phyloP scores from a whole-genome alignment of 2,888 invertebrate species.

The Auanema freiburgensis region DNA sequence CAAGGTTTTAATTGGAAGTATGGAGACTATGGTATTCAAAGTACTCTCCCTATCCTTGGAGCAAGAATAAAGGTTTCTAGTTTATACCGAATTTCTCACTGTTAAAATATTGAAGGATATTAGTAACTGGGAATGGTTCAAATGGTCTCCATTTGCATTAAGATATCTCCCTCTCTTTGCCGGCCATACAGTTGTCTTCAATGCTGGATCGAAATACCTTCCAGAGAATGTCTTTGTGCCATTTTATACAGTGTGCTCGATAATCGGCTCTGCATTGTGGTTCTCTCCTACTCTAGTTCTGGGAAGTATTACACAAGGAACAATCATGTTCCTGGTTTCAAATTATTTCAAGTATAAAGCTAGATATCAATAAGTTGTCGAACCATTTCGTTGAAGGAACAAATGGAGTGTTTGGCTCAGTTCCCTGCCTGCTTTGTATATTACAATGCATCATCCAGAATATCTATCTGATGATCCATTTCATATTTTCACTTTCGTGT shows the following conservation, averaged over 20 bases:
- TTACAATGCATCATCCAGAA: slow-evolving; percentile 55
- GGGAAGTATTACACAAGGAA: slow-evolving; percentile 51
- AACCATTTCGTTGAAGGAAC: slow-evolving; percentile 20
- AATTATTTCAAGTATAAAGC: slow-evolving; percentile 36
- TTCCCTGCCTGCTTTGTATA: slow-evolving; percentile 56
- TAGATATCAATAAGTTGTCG: neutral
- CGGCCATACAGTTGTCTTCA: slow-evolving; percentile 58
- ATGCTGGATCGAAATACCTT: slow-evolving; percentile 43
- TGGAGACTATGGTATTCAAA: slow-evolving; percentile 36
- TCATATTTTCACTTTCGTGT: slow-evolving; percentile 64
- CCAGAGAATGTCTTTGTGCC: slow-evolving; percentile 38
- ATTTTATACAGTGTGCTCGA: slow-evolving; percentile 42
- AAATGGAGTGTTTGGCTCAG: slow-evolving; percentile 55
- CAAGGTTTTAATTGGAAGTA: slow-evolving; percentile 33
- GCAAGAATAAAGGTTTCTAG: slow-evolving; percentile 52
- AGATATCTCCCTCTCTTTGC: slow-evolving; percentile 50
- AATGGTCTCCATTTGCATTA: slow-evolving; percentile 57
- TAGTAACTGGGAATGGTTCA: slow-evolving; percentile 64
- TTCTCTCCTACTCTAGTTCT: slow-evolving; percentile 50
- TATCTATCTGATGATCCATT: slow-evolving; percentile 48
- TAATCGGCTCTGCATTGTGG: slow-evolving; percentile 39
- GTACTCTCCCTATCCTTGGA: slow-evolving; percentile 30
- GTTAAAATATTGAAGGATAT: slow-evolving; percentile 51
- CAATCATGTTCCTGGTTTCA: slow-evolving; percentile 47
- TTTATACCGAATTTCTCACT: neutral